Evolutionary conservation across 1,140 invertebrate species (phyloP).

Genomic region (Diorhabda sublineata): DNA sequence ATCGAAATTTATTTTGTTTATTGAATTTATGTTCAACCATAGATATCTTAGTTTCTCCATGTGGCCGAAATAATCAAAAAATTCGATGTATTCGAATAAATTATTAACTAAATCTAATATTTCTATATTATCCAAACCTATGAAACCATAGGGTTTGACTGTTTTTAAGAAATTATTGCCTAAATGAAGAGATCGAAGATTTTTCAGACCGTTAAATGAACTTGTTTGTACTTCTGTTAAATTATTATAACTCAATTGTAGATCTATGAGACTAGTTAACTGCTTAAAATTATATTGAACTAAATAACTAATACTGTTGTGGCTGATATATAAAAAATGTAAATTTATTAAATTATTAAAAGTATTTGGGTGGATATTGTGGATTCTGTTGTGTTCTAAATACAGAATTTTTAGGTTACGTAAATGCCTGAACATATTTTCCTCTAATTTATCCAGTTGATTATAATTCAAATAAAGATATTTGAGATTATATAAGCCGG

Average conservation of each 20-base stretch:
- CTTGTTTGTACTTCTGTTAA: slow-evolving; percentile 41
- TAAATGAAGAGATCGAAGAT: slow-evolving; percentile 37
- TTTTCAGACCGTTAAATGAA: slow-evolving; percentile 41
- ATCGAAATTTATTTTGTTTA: slow-evolving; percentile 33
- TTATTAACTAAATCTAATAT: slow-evolving; percentile 39
- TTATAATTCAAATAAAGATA: slow-evolving; percentile 41
- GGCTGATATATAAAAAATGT: slow-evolving; percentile 41
- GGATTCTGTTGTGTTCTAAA: slow-evolving; percentile 39
- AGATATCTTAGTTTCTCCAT: slow-evolving; percentile 36
- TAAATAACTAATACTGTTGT: slow-evolving; percentile 39
- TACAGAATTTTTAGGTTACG: slow-evolving; percentile 39
- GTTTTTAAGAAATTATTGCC: slow-evolving; percentile 35
- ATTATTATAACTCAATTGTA: slow-evolving; percentile 40
- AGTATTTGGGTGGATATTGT: slow-evolving; percentile 36
- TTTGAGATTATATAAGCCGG: slow-evolving; percentile 37
- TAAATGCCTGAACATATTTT: slow-evolving; percentile 35
- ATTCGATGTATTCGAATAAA: slow-evolving; percentile 31
- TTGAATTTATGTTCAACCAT: slow-evolving; percentile 39
- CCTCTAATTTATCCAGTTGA: slow-evolving; percentile 32
- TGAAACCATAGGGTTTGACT: slow-evolving; percentile 40
- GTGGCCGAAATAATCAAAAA: slow-evolving; percentile 33
- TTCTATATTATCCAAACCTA: slow-evolving; percentile 38
- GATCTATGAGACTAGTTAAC: slow-evolving; percentile 38
- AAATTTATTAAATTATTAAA: slow-evolving; percentile 37
- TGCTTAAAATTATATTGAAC: slow-evolving; percentile 42